phyloP scores from a whole-genome alignment of 2,888 invertebrate genomes.

The Leucophenga montana region DNA sequence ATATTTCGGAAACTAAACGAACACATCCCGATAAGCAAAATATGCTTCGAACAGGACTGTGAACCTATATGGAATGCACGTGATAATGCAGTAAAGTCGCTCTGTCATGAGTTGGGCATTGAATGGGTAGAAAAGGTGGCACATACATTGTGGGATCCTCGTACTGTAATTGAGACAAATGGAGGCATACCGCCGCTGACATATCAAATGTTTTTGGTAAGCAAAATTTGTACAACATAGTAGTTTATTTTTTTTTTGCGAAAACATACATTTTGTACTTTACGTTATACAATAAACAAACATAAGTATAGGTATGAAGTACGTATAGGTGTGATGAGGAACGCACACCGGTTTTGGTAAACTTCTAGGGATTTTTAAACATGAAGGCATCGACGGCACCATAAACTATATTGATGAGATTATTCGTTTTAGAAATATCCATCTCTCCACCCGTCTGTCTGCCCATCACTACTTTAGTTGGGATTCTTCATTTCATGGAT shows the following conservation, averaged over 20 bases:
- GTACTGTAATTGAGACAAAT: conserved; percentile 78
- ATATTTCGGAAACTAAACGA: conserved; percentile 77
- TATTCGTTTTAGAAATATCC: no score
- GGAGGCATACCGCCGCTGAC: conserved; percentile 83
- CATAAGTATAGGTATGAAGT: no score
- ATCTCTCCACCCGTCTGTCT: no score
- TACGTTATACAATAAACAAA: background rate
- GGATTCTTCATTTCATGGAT: no score
- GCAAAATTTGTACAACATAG: conserved; percentile 36
- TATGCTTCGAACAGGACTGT: conserved; percentile 80
- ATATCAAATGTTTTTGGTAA: conserved; percentile 81
- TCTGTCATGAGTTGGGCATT: conserved; percentile 77
- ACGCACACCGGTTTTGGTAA: no score
- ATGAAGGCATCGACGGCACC: no score
- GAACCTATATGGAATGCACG: conserved; percentile 81
- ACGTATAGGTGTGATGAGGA: no score
- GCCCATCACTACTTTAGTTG: no score
- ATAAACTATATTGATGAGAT: no score
- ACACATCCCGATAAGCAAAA: conserved; percentile 75
- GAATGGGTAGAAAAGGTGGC: conserved; percentile 78
- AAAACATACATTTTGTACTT: background rate
- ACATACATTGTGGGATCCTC: conserved; percentile 83
- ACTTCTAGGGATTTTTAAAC: no score
- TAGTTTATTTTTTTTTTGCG: background rate
- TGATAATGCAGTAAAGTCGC: conserved; percentile 76